A percentile compares a stretch with the other conserved stretches of the same genome.
phyloP scores from a whole-genome alignment of 2,113 vertebrate species.

The Zosterops japonicus region DNA sequence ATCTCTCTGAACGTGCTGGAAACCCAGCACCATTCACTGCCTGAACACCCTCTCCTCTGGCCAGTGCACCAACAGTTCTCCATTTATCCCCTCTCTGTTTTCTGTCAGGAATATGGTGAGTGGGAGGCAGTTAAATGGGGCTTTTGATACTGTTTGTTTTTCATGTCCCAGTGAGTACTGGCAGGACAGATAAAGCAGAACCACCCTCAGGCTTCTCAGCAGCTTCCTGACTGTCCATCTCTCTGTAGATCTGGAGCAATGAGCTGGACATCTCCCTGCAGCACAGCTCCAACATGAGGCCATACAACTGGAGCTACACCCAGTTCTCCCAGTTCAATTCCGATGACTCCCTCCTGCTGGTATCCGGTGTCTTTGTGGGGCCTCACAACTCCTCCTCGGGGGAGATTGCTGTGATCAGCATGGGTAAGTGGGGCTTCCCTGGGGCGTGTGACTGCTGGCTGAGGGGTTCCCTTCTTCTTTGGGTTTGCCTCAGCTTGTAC shows the following conservation, averaged over 20 bases:
- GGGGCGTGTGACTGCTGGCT: background rate
- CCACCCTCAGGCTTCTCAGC: background rate
- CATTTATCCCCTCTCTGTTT: background rate
- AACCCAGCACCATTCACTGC: background rate
- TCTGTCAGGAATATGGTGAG: background rate
- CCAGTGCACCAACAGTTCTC: background rate
- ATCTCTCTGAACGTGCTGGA: background rate
- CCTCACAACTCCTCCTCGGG: constrained; percentile 90
- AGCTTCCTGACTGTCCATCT: background rate
- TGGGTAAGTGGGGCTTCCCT: constrained; percentile 74
- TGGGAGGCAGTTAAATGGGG: background rate
- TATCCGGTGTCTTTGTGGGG: constrained; percentile 93
- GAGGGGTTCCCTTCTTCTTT: background rate
- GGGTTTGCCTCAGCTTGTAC: background rate
- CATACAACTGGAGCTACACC: constrained; percentile 97
- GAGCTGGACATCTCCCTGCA: constrained; percentile 85
- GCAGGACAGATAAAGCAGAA: background rate
- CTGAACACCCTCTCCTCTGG: background rate
- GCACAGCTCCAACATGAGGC: constrained; percentile 94
- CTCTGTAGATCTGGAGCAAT: constrained; percentile 90
- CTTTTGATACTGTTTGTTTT: background rate
- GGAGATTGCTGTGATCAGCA: constrained; percentile 93
- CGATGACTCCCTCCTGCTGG: constrained; percentile 91
- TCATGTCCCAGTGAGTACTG: background rate
- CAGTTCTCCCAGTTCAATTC: constrained; percentile 98